Conservation (phyloP, 2,888 invertebrate species). For the Byasa hedistus region DNA sequence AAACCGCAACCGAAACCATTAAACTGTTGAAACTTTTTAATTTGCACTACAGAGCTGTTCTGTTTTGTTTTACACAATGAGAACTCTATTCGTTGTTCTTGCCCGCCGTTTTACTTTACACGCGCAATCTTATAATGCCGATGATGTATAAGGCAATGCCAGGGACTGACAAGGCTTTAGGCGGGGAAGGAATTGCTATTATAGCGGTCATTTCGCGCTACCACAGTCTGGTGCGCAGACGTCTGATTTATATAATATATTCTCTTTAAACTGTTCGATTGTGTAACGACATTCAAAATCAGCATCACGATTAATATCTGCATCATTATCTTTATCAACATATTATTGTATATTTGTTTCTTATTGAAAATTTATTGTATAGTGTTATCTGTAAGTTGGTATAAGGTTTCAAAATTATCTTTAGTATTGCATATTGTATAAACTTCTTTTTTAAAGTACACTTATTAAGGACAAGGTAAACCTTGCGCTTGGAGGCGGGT, state of each 20-base stretch:
- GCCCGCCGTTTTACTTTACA: background rate
- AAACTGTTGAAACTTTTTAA: background rate
- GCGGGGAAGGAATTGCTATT: slow-evolving; percentile 19
- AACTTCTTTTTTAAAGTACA: no score
- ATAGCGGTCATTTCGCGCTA: slow-evolving; percentile 19
- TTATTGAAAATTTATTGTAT: no score
- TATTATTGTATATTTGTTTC: no score
- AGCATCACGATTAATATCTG: no score
- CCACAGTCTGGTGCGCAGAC: background rate
- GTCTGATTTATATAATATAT: background rate
- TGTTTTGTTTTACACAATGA: background rate
- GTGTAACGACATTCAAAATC: no score
- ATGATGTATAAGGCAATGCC: slow-evolving; percentile 28
- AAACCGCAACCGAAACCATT: no score
- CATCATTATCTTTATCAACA: no score
- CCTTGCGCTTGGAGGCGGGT: no score
- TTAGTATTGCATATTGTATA: no score
- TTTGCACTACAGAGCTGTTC: background rate
- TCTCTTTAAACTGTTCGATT: background rate
- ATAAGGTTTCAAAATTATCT: no score
- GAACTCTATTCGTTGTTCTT: slow-evolving; percentile 7
- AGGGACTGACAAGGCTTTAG: slow-evolving; percentile 29
- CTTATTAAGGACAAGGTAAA: no score
- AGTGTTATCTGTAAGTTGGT: no score
- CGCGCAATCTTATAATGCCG: slow-evolving; percentile 20